These are phyloP conservation scores for Nycticebus coucang DNA, from an alignment of 2,113 vertebrate genomes.

Conservation along the genomic window DNA sequence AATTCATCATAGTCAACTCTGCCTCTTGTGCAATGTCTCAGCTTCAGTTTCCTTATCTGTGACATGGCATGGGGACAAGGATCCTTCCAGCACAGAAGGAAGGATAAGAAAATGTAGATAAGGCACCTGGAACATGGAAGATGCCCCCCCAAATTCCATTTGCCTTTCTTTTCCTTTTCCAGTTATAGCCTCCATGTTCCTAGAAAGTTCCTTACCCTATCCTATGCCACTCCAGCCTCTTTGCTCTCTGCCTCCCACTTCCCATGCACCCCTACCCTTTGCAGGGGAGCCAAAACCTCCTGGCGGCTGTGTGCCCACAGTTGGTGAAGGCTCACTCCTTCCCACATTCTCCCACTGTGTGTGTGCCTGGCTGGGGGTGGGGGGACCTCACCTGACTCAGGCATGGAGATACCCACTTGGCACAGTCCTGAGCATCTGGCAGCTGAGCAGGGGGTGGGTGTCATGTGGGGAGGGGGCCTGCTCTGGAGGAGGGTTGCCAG, in stretches of 20 bases:
- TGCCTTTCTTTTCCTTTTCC: neutral
- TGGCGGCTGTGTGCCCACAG: neutral
- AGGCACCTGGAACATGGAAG: accelerated
- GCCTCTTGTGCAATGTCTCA: neutral
- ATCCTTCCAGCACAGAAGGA: accelerated
- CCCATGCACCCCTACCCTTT: accelerated
- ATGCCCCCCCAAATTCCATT: accelerated
- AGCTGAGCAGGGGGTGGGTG: conserved; percentile 50
- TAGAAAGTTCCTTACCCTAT: accelerated
- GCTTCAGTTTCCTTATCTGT: neutral
- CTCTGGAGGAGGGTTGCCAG: neutral
- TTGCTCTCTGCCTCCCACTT: neutral
- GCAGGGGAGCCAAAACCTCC: neutral
- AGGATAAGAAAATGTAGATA: neutral
- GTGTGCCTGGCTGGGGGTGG: neutral
- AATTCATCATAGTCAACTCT: no score
- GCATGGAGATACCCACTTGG: neutral
- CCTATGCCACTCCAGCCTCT: accelerated
- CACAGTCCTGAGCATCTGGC: neutral
- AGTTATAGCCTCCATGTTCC: neutral
- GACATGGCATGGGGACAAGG: accelerated
- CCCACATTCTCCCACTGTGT: neutral
- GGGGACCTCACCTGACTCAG: neutral
- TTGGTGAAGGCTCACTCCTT: neutral
- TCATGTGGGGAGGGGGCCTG: neutral